Evolutionary conservation across 2,888 invertebrate genomes (phyloP).

Genomic region (Drosophila anomalata): DNA sequence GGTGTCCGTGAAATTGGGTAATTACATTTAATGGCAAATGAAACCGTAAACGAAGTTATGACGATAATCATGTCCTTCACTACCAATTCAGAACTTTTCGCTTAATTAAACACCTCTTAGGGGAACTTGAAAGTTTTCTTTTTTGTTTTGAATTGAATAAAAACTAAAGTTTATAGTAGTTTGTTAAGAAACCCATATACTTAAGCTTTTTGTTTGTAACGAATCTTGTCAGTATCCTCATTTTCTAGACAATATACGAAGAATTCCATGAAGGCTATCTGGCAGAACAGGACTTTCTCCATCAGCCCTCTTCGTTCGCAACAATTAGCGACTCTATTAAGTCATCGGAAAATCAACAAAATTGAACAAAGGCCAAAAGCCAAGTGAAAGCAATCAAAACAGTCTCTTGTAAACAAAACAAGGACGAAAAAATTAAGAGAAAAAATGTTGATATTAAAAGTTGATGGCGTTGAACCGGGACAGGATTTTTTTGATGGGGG

Average conservation of each 20-base stretch:
- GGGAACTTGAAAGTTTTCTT: neutral
- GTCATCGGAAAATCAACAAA: conserved; percentile 49
- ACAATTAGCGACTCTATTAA: conserved; percentile 72
- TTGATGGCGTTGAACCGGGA: conserved; percentile 69
- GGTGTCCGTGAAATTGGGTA: conserved; percentile 47
- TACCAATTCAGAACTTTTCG: conserved; percentile 1
- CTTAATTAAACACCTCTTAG: neutral
- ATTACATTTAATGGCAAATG: conserved; percentile 51
- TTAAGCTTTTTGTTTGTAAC: no score
- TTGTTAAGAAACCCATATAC: no score
- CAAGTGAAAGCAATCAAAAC: conserved; percentile 57
- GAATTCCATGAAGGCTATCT: neutral
- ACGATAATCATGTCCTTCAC: conserved; percentile 9
- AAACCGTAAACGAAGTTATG: conserved; percentile 33
- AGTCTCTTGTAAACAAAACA: conserved; percentile 64
- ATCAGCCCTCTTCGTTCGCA: conserved; percentile 35
- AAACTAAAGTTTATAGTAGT: neutral
- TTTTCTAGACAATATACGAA: no score
- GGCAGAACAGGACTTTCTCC: conserved; percentile 24
- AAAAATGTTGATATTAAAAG: conserved; percentile 64
- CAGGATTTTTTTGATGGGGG: conserved; percentile 21
- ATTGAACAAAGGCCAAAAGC: conserved; percentile 56
- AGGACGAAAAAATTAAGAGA: conserved; percentile 12
- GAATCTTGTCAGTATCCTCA: no score
- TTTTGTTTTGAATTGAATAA: neutral